Evolutionary conservation across 2,888 invertebrate genomes (phyloP).

Genomic region (Strigamia maritima): DNA sequence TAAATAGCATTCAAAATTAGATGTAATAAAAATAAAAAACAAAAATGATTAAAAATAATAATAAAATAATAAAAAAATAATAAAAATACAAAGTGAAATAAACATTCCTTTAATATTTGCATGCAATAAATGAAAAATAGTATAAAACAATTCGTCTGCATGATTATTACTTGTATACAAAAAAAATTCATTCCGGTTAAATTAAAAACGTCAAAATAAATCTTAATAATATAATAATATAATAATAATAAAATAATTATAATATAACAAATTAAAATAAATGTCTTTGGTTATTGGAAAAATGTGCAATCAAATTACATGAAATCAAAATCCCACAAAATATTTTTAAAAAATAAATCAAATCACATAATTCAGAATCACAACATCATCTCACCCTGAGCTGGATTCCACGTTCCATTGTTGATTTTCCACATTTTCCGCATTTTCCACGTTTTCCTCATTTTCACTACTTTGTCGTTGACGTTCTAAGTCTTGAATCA

Average conservation of each 20-base stretch:
- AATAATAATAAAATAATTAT: neutral
- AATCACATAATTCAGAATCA: neutral
- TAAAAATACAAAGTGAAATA: neutral
- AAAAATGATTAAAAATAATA: neutral
- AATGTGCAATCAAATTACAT: neutral
- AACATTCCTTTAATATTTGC: neutral
- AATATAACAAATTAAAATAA: neutral
- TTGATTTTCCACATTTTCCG: neutral
- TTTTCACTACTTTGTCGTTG: neutral
- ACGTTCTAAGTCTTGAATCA: constrained; percentile 59
- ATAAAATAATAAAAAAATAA: neutral
- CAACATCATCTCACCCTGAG: constrained; percentile 3
- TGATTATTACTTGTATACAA: neutral
- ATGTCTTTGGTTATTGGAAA: constrained; percentile 1
- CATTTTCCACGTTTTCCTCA: neutral
- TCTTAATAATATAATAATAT: neutral
- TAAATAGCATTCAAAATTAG: neutral
- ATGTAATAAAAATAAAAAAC: neutral
- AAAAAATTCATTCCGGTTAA: constrained; percentile 1
- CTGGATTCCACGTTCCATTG: neutral
- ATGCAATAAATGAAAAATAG: neutral
- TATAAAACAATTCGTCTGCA: neutral
- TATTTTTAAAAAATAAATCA: neutral
- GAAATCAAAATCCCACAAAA: neutral
- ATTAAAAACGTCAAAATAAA: neutral